phyloP scores from a whole-genome alignment of 2,888 invertebrate species.

The Sphecodes monilicornis region DNA sequence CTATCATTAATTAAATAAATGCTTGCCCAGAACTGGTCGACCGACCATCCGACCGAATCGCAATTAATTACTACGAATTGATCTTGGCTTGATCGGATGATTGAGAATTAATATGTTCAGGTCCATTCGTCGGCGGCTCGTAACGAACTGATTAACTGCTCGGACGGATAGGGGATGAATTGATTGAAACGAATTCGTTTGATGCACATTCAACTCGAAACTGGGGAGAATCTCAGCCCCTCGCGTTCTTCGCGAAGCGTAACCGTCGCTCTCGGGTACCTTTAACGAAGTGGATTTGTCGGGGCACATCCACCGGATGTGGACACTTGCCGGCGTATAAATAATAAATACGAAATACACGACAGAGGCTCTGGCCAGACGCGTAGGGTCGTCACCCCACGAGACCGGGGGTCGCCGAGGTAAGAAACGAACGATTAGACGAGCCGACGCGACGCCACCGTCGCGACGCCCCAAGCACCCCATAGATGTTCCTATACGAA shows the following conservation, averaged over 20 bases:
- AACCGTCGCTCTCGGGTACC: constrained; percentile 17
- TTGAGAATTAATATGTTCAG: not conserved
- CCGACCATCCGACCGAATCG: not conserved
- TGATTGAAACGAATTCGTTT: constrained; percentile 3
- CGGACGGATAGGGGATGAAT: not conserved
- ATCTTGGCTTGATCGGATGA: not conserved
- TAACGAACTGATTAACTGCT: not conserved
- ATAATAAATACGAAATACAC: constrained; percentile 66
- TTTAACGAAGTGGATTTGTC: constrained; percentile 55
- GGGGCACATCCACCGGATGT: constrained; percentile 50
- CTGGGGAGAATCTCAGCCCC: not conserved
- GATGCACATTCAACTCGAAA: not conserved
- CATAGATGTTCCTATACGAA: not conserved
- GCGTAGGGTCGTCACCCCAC: constrained; percentile 65
- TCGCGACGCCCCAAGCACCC: constrained; percentile 4
- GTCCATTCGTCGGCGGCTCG: not conserved
- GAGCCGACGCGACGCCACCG: constrained; percentile 65
- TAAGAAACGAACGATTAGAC: constrained; percentile 62
- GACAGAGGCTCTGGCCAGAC: constrained; percentile 46
- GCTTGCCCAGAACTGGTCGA: not conserved
- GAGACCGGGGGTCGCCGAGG: constrained; percentile 57
- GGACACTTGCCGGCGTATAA: constrained; percentile 58
- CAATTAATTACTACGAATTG: not conserved
- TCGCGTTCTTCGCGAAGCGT: constrained; percentile 27
- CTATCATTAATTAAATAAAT: not conserved